A percentile compares a stretch with the other conserved stretches of the same genome.
phyloP scores from a whole-genome alignment of 2,113 vertebrate genomes.

The Oxyruncus cristatus region DNA sequence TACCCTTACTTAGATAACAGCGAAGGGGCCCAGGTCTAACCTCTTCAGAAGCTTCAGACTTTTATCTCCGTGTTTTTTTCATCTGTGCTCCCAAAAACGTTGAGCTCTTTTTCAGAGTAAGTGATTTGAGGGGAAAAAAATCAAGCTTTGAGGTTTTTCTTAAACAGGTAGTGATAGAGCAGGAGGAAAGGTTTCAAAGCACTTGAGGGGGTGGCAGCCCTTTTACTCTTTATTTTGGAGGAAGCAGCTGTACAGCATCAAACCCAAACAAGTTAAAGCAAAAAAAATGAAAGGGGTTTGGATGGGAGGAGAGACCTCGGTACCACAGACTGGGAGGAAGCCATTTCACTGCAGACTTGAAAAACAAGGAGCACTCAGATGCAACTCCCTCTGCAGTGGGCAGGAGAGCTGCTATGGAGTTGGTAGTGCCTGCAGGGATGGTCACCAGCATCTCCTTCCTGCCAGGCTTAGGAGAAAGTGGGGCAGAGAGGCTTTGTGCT shows the following conservation, averaged over 20 bases:
- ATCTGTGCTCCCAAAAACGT: background rate
- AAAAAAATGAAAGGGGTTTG: background rate
- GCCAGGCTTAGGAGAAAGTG: background rate
- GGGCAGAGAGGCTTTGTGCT: fast-evolving
- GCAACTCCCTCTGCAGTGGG: fast-evolving
- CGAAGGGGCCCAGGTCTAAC: background rate
- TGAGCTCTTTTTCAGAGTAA: constrained; percentile 16
- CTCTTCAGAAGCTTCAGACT: constrained; percentile 38
- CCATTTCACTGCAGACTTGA: background rate
- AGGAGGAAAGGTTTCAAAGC: constrained; percentile 10
- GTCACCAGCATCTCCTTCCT: background rate
- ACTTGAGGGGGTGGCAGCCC: background rate
- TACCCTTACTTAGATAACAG: constrained; percentile 21
- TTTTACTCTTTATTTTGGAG: background rate
- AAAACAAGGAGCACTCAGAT: background rate
- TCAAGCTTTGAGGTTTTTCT: constrained; percentile 45
- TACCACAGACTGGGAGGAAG: background rate
- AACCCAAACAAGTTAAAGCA: background rate
- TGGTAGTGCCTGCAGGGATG: background rate
- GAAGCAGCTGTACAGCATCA: background rate
- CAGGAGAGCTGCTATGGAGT: background rate
- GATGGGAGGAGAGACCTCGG: background rate
- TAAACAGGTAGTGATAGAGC: background rate
- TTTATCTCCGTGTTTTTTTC: constrained; percentile 19
- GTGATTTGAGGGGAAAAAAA: constrained; percentile 29